Evolutionary conservation across 1,140 invertebrate genomes (phyloP), one percentile per base, ranked within the genome.

Genomic region (Panagrolaimus sp.): DNA sequence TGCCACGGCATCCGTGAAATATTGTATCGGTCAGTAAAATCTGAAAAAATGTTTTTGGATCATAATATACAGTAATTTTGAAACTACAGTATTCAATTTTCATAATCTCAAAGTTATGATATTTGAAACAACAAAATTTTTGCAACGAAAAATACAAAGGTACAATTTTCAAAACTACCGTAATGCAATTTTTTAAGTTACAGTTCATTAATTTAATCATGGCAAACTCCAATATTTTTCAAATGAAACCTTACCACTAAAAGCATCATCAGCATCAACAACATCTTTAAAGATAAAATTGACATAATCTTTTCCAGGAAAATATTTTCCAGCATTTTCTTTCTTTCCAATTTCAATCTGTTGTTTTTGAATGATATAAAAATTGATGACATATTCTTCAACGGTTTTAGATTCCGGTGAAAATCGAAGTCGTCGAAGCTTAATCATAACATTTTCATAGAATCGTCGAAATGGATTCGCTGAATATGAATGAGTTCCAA

Each of bases 221-320:
- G n/a, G n/a, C 94, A 87, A 82, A 96, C 91, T 26, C 96, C 90
- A 58, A 91, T 87, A 88, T 96, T 43, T 45, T 10, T 48, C 66
- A 46, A n/a, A 44, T 43, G 9, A 17, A 48, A 43, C 84, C 85
- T 84, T 71, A 90, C 89, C 90, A 80, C 89, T 88, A 87, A 90
- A 96, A 0, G 94, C 95, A 69, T 89, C 87, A 77, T 97, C 90
- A 38, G 94, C 86, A 84, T 93, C 90, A 69, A 89, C 89, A 84
- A 96, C 95, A 85, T 98, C 95, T 85, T 96, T 96, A n/a, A 93
- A 89, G 76, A 98, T 96, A 83, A 96, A 97, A 85, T 98, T 98
- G 6, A 89, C 90, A 82, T 98, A 98, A 84, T 98, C 95, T 85
- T 44, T 43, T 9, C 43, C 43, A 5, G 32, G 32, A 38, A 38